Evolutionary conservation across 2,113 vertebrate genomes (phyloP), one percentile per base, ranked within the genome.

Genomic region (Lasiurus borealis): DNA sequence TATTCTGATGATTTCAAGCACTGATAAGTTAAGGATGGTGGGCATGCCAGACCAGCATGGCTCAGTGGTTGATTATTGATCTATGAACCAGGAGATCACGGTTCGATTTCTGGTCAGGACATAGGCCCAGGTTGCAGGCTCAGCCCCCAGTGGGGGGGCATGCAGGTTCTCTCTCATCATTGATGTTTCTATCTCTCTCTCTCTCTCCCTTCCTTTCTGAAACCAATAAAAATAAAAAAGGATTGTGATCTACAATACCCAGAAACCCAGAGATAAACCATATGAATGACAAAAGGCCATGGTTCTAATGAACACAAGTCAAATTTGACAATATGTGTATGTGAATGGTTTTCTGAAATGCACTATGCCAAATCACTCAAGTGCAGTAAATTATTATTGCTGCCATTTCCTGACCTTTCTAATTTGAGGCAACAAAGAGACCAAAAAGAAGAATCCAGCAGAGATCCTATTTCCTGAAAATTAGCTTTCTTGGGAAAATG

Each of bases 351-450:
- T 95, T 78, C 48, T 72, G 40, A 31, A 82, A 85, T 54, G 54
- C 11, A 52, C 57, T 27, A 91, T 0, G n/a, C 11, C 40, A 93
- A 89, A 50, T 75, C 36, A 64, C 48, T 64, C 57, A 72, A 82
- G 5, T 62, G 50, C 18, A 88, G 1, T 52, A 31, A 85, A 80
- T 85, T 85, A 80, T 91, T 36, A 91, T 46, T 93, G 82, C 18
- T 92, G 68, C 34, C 27, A 95, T 93, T 83, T 90, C 40, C 68
- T 92, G 44, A 93, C 44, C 18, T 96, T 95, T 95, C 84, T 93
- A 78, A 90, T 94, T 89, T 91, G 52, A 72, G 27, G 62, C 69
- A 88, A 88, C 21, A 6, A 44, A 88, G n/a, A 90, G 21, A 52
- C 12, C 29, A n/a, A 84, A 73, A 81, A 92, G 72, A 91, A 77